Percentiles rank a stretch among this genome's conserved stretches.
Conservation (phyloP, 1,140 invertebrate species). For the Pentalonia nigronervosa region DNA sequence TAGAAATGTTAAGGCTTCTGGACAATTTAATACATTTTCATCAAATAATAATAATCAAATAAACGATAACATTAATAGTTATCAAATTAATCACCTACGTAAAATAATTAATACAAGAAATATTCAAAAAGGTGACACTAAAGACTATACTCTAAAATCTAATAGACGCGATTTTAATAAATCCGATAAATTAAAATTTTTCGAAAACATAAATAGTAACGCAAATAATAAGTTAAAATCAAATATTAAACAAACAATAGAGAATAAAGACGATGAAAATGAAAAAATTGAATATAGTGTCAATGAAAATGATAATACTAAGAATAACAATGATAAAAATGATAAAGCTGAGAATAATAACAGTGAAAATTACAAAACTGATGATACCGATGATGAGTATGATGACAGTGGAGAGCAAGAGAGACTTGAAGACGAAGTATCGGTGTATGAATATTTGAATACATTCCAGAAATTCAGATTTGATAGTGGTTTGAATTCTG, state of each 20-base stretch:
- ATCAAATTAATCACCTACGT: neutral
- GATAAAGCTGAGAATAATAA: neutral
- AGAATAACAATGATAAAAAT: neutral
- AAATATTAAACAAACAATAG: neutral
- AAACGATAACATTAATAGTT: neutral
- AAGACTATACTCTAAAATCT: neutral
- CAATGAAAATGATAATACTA: neutral
- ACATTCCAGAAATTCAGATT: conserved; percentile 56
- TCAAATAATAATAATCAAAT: neutral
- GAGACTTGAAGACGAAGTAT: neutral
- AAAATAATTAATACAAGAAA: neutral
- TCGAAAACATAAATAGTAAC: neutral
- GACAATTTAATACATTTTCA: neutral
- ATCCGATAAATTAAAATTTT: neutral
- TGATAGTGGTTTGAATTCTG: conserved; percentile 40
- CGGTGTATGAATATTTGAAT: conserved; percentile 66
- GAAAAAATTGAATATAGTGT: too few relatives aligned
- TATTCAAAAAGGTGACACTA: neutral
- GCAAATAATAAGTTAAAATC: neutral
- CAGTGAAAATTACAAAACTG: too few relatives aligned
- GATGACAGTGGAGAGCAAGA: conserved; percentile 66
- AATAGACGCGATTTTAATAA: neutral
- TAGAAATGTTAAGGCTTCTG: neutral
- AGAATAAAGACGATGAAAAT: neutral
- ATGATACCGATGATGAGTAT: conserved; percentile 68